Percentiles rank a stretch among this genome's conserved stretches.
Evolutionary conservation across 2,797 vertebrate species (phyloP).

Genomic region (Syngnathus rostellatus): DNA sequence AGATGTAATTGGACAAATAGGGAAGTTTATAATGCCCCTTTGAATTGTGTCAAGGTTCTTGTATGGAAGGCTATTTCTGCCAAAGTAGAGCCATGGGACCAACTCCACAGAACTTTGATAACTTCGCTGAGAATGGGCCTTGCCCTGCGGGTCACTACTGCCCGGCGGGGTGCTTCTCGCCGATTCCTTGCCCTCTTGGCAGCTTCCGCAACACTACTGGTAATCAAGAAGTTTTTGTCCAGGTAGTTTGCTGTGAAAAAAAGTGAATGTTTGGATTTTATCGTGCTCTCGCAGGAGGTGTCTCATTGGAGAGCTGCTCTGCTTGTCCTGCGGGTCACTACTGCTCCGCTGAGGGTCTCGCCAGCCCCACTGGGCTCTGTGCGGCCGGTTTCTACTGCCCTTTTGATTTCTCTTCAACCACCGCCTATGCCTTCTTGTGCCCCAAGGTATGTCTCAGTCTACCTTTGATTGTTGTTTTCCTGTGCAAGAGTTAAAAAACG

Average conservation of each 20-base stretch:
- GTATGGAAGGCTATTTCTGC: conserved; percentile 81
- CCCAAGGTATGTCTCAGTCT: conserved; percentile 68
- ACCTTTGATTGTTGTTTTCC: not conserved
- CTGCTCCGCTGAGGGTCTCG: conserved; percentile 72
- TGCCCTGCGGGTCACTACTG: conserved; percentile 83
- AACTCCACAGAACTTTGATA: conserved; percentile 57
- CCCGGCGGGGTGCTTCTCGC: conserved; percentile 69
- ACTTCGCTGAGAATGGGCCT: conserved; percentile 70
- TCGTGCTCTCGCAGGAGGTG: conserved; percentile 64
- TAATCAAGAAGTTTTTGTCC: conserved; percentile 36
- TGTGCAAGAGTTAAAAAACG: too few relatives aligned
- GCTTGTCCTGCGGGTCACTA: conserved; percentile 78
- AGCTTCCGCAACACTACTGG: conserved; percentile 76
- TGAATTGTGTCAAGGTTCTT: conserved; percentile 62
- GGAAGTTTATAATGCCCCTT: not conserved
- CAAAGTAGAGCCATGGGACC: conserved; percentile 71
- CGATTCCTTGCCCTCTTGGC: conserved; percentile 77
- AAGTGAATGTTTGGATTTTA: not conserved
- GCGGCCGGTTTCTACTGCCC: conserved; percentile 77
- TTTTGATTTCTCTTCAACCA: conserved; percentile 71
- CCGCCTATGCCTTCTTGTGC: conserved; percentile 73
- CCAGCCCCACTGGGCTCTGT: conserved; percentile 71
- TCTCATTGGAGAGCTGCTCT: conserved; percentile 73
- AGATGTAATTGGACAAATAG: not conserved
- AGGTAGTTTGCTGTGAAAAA: not conserved